phyloP scores from a whole-genome alignment of 2,113 vertebrate species.

The Oxygymnocypris stewartii region DNA sequence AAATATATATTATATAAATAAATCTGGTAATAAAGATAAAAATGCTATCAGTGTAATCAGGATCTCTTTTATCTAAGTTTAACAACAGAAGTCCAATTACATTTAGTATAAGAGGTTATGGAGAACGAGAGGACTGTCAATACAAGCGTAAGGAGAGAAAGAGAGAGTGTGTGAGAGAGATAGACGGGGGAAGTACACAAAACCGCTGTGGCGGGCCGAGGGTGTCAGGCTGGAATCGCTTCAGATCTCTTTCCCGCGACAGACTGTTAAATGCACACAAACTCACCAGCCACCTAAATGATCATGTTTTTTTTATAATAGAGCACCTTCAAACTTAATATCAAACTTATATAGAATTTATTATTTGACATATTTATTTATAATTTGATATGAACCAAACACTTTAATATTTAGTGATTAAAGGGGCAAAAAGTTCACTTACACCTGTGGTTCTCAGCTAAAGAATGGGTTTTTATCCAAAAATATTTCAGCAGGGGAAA shows the following conservation, averaged over 20 bases:
- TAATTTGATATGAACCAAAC: background rate
- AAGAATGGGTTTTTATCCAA: background rate
- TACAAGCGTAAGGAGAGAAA: background rate
- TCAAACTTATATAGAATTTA: background rate
- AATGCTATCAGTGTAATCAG: background rate
- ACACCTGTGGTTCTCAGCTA: background rate
- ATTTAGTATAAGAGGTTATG: background rate
- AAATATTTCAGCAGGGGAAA: background rate
- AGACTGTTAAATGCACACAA: background rate
- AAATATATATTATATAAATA: no score
- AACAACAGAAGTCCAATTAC: background rate
- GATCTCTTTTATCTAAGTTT: background rate
- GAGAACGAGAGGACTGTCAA: background rate
- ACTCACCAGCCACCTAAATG: background rate
- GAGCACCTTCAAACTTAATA: background rate
- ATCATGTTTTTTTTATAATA: background rate
- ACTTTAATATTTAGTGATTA: background rate
- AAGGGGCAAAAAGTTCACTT: background rate
- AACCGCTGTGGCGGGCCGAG: background rate
- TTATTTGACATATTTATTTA: background rate
- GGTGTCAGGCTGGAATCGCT: conserved; percentile 10
- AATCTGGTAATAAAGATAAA: background rate
- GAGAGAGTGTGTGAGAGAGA: background rate
- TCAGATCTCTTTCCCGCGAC: conserved; percentile 33
- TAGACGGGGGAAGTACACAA: conserved; percentile 3